These are phyloP conservation scores for Parambassis ranga DNA, from an alignment of 2,797 vertebrate species.

Conservation along the genomic window DNA sequence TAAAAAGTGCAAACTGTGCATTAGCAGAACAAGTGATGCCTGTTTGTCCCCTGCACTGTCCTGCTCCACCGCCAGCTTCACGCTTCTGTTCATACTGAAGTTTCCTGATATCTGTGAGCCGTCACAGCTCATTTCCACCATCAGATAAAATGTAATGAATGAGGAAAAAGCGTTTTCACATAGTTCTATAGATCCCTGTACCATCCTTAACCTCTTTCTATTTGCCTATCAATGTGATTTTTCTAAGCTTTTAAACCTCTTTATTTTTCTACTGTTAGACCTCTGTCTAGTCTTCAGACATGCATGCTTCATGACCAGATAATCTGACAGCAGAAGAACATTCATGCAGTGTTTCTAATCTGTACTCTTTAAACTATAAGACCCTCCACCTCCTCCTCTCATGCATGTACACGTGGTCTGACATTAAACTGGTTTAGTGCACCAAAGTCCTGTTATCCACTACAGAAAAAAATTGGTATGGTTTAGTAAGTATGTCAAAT, in stretches of 20 bases:
- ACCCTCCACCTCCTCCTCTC: no score
- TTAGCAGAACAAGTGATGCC: conserved; percentile 68
- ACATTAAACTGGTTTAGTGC: background rate
- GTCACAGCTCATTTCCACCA: background rate
- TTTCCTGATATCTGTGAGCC: background rate
- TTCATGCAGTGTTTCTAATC: background rate
- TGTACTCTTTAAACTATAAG: background rate
- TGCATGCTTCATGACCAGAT: no score
- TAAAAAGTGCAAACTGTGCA: conserved; percentile 96
- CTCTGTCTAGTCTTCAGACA: no score
- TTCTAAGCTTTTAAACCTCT: no score
- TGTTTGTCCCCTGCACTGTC: conserved; percentile 44
- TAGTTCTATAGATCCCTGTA: no score
- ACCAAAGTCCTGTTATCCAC: background rate
- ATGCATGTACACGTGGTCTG: background rate
- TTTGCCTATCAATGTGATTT: no score
- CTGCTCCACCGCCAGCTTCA: background rate
- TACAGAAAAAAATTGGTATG: background rate
- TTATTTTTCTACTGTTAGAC: no score
- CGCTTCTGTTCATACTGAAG: background rate
- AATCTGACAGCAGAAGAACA: background rate
- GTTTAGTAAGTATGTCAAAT: background rate
- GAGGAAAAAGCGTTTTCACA: no score
- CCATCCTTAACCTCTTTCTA: no score
- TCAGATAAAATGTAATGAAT: background rate